phyloP scores from a whole-genome alignment of 2,113 vertebrate species.

The Trinectes maculatus region DNA sequence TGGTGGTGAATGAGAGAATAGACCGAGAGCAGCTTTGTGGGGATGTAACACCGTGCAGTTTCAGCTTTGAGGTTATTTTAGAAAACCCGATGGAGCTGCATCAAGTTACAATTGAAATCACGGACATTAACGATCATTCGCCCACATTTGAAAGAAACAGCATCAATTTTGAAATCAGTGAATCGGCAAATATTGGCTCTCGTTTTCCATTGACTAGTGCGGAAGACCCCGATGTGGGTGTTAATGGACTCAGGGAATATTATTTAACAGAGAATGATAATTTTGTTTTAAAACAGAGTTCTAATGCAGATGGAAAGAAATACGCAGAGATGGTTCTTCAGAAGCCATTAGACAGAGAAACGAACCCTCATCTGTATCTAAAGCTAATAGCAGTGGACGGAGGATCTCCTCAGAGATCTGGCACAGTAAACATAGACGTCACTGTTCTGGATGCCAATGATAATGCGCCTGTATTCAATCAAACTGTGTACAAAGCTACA shows the following conservation, averaged over 20 bases:
- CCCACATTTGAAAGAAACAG: constrained; percentile 36
- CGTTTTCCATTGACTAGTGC: constrained; percentile 62
- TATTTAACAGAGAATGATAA: constrained; percentile 66
- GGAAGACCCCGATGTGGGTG: constrained; percentile 76
- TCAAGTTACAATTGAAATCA: constrained; percentile 59
- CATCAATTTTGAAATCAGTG: constrained; percentile 61
- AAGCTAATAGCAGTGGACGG: constrained; percentile 80
- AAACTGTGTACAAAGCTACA: constrained; percentile 72
- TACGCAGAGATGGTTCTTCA: constrained; percentile 80
- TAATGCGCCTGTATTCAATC: constrained; percentile 68
- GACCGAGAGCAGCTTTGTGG: constrained; percentile 73
- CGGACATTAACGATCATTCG: constrained; percentile 69
- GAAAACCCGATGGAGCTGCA: constrained; percentile 73
- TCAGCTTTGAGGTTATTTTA: constrained; percentile 72
- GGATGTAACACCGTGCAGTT: constrained; percentile 63
- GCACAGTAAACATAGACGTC: constrained; percentile 74
- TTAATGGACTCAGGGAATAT: constrained; percentile 76
- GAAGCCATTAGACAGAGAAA: constrained; percentile 74
- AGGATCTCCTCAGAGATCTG: constrained; percentile 75
- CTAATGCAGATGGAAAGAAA: constrained; percentile 71
- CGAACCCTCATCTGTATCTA: constrained; percentile 57
- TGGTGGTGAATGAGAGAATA: constrained; percentile 67
- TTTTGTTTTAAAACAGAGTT: constrained; percentile 75
- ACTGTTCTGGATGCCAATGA: constrained; percentile 72
- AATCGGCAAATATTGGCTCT: constrained; percentile 28